A percentile compares a stretch with the other conserved stretches of the same genome.
Evolutionary conservation across 92 coral and sea anemone genomes (phyloP).

Genomic region (Porites evermanni): DNA sequence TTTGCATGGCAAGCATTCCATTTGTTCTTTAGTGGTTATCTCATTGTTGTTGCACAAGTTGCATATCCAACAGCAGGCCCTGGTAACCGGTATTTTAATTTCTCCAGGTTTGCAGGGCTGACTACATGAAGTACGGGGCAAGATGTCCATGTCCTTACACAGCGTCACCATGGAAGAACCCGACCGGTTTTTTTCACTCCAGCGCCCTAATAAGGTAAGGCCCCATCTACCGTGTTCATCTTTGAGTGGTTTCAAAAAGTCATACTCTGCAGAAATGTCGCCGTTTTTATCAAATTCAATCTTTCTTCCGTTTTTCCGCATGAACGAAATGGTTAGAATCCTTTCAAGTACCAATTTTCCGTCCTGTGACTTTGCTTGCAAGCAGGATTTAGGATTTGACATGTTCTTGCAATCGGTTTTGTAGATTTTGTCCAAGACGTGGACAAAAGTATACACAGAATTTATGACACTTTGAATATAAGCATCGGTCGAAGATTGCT

Average conservation of each 20-base stretch:
- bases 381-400: slow-evolving; percentile 1
- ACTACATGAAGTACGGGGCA: slow-evolving; percentile 56
- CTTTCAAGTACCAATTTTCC: slow-evolving; percentile 28
- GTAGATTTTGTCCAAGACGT: slow-evolving; percentile 57
- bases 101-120: slow-evolving; percentile 42
- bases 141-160: slow-evolving; percentile 6
- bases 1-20: slow-evolving; percentile 50
- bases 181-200: not conserved
- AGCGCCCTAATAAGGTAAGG: not conserved
- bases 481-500: slow-evolving; percentile 13
- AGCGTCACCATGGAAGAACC: not conserved
- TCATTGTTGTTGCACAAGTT: slow-evolving; percentile 48
- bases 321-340: slow-evolving; percentile 24
- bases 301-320: slow-evolving; percentile 18
- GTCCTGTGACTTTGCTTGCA: slow-evolving; percentile 5
- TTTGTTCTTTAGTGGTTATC: slow-evolving; percentile 40
- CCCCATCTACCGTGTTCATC: slow-evolving; percentile 26
- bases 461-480: slow-evolving; percentile 55
- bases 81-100: slow-evolving; percentile 8
- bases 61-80: slow-evolving; percentile 69
- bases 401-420: slow-evolving; percentile 25
- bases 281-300: slow-evolving; percentile 58
- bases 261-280: slow-evolving; percentile 52
- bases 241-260: slow-evolving; percentile 41
- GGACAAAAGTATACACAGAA: slow-evolving; percentile 61